Evolutionary conservation across 2,888 invertebrate genomes (phyloP).

Genomic region (Acanthococcus lagerstroemiae): DNA sequence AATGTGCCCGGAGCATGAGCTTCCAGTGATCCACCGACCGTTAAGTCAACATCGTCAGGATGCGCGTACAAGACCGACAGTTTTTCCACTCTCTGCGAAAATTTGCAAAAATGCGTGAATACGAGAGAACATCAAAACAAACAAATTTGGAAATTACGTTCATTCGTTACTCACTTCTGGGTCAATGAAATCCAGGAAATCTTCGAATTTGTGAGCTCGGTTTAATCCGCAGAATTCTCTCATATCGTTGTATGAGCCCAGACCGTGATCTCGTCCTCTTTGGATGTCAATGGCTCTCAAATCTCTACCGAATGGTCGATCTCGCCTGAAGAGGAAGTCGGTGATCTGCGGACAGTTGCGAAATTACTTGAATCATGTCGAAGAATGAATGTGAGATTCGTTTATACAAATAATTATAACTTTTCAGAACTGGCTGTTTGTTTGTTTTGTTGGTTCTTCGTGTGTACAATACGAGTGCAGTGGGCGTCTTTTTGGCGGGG

Average conservation of each 20-base stretch:
- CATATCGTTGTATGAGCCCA: constrained; percentile 67
- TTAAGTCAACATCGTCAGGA: constrained; percentile 74
- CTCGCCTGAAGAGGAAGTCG: constrained; percentile 55
- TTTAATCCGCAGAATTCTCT: constrained; percentile 65
- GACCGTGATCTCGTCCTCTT: constrained; percentile 74
- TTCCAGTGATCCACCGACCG: constrained; percentile 75
- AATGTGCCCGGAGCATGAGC: constrained; percentile 62
- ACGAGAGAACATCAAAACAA: not conserved
- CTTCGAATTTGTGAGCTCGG: constrained; percentile 57
- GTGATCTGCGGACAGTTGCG: too few species aligned
- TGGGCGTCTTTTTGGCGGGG: too few species aligned
- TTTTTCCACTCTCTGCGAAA: constrained; percentile 52
- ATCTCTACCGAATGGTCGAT: constrained; percentile 65
- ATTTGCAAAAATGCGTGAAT: not conserved
- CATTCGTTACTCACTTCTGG: constrained; percentile 45
- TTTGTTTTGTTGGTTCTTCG: too few species aligned
- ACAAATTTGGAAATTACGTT: not conserved
- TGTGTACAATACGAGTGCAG: too few species aligned
- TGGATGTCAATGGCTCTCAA: constrained; percentile 74
- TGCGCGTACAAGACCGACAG: constrained; percentile 56
- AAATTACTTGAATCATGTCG: too few species aligned
- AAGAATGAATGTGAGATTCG: too few species aligned
- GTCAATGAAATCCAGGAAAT: constrained; percentile 58
- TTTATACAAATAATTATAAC: too few species aligned
- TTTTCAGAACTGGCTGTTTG: too few species aligned